Base-by-base conservation (phyloP, 2,888 invertebrate species). In the Rhagium mordax region DNA sequence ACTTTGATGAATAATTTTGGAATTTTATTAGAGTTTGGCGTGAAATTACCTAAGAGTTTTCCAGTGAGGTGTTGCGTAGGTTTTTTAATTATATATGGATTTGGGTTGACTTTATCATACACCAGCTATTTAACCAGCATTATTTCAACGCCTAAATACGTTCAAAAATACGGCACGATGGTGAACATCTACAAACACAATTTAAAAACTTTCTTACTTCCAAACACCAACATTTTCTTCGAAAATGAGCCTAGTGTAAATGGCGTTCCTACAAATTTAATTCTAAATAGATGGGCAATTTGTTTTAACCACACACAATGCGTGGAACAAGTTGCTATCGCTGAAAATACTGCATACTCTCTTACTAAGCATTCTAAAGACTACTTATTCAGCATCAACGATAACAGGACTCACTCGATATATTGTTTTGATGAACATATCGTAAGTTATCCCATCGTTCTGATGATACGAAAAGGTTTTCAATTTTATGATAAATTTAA, bases 121-220 rank as follows among this genome's bases (percentile, higher is more conserved):
- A 74, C 66, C 47, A 76, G 68, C 29, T 67, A 68, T 27, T 61
- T 71, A 0, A 62, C 71, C 21, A 72, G 71, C n/a, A 70, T 70
- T 24, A 61, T 67, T 7, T 66, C 76, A 13, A 33, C 70, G 4
- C 70, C 64, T 1, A 68, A 47, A 13, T 72, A 59, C 60, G 33
- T 48, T 18, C 33, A 64, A 67, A 72, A 68, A 51, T 74, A 70
- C 48, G 61, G 49, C 24, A 64, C 70, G 10, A 55, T 74, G 41
- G 27, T 60, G 10, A 70, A 70, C 55, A 72, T 76, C 8, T 70
- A 74, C 47, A 16, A 57, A 15, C 3, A 15, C 16, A 8, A 29
- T 51, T 16, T 24, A 6, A 24, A 24, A 24, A 24, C 24, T 24
- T 24, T 4, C 6, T 24, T 24, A 24, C 6, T 4, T 24, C 24